Evolutionary conservation across 2,888 invertebrate species (phyloP).

Genomic region (Hirtodrosophila confusa): DNA sequence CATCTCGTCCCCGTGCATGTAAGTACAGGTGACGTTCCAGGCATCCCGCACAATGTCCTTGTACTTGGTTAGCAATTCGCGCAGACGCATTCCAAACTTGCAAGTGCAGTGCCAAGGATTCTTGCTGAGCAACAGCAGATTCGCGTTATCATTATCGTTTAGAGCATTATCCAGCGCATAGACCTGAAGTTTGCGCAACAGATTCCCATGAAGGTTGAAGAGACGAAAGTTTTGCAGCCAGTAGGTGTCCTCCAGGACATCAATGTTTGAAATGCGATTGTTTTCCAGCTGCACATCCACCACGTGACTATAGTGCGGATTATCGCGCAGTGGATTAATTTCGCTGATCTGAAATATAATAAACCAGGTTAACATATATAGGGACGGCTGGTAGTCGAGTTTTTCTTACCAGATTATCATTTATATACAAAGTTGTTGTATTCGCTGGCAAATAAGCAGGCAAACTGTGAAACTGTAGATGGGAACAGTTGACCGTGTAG

Average conservation of each 20-base stretch:
- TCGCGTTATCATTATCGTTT: slow-evolving; percentile 89
- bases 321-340: slow-evolving; percentile 88
- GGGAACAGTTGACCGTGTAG: slow-evolving; percentile 83
- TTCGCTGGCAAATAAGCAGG: slow-evolving; percentile 82
- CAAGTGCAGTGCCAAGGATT: slow-evolving; percentile 95
- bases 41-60: slow-evolving; percentile 89
- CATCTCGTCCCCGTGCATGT: slow-evolving; percentile 85
- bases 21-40: slow-evolving; percentile 89
- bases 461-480: slow-evolving; percentile 76
- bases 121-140: slow-evolving; percentile 88
- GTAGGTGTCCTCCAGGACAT: slow-evolving; percentile 90
- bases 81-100: slow-evolving; percentile 90
- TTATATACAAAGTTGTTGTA: slow-evolving; percentile 82
- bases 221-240: slow-evolving; percentile 92
- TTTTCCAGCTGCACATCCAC: slow-evolving; percentile 91
- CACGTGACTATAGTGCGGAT: slow-evolving; percentile 88
- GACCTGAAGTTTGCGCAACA: slow-evolving; percentile 90
- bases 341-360: slow-evolving; percentile 86
- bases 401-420: slow-evolving; percentile 79
- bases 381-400: too few species aligned
- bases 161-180: slow-evolving; percentile 92
- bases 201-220: slow-evolving; percentile 90
- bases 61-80: slow-evolving; percentile 89
- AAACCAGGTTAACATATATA: too few species aligned
- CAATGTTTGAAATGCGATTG: slow-evolving; percentile 88